Evolutionary conservation across 2,888 invertebrate species (phyloP).

Genomic region (Lampropteryx suffumata): DNA sequence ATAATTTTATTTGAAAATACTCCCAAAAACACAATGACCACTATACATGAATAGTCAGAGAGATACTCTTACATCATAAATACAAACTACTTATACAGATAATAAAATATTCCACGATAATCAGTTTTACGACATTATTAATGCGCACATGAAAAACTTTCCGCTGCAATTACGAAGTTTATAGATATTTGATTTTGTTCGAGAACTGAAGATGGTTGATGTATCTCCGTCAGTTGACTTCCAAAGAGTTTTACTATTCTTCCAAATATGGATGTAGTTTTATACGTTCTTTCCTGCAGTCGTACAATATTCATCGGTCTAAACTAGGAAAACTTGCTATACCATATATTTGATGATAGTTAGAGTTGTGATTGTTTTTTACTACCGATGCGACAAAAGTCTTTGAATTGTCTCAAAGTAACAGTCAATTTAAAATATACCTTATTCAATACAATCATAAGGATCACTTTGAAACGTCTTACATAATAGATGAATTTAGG

Average conservation of each 20-base stretch:
- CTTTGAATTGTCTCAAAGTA: too few relatives aligned
- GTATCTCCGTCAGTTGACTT: slow-evolving; percentile 23
- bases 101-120: slow-evolving; percentile 28
- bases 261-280: slow-evolving; percentile 24
- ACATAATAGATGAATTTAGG: too few relatives aligned
- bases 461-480: too few relatives aligned
- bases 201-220: slow-evolving; percentile 10
- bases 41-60: too few relatives aligned
- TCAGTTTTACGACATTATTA: slow-evolving; percentile 36
- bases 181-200: slow-evolving; percentile 33
- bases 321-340: slow-evolving; percentile 1
- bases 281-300: background rate
- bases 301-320: background rate
- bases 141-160: slow-evolving; percentile 37
- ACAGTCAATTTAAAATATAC: too few relatives aligned
- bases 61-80: background rate
- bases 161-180: slow-evolving; percentile 28
- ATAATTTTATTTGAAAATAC: too few relatives aligned
- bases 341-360: background rate
- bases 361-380: background rate
- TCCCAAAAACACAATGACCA: too few relatives aligned
- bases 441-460: too few relatives aligned
- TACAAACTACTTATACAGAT: slow-evolving; percentile 12
- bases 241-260: slow-evolving; percentile 25
- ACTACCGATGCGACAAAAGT: background rate